Conservation (phyloP, 2,797 vertebrate genomes). For the Schizopygopsis malacanthus region DNA sequence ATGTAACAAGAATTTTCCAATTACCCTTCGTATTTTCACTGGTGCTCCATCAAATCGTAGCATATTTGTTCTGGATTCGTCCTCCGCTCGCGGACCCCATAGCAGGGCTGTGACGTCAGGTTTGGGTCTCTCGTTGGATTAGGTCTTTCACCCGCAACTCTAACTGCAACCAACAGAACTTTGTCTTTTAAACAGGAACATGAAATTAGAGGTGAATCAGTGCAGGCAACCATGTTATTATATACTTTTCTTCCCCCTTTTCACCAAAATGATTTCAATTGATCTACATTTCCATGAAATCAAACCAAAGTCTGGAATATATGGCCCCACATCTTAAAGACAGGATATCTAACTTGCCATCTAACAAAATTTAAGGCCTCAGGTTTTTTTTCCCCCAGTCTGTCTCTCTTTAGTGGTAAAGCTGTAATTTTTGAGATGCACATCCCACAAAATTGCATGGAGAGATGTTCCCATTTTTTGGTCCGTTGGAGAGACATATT, state of each 20-base stretch:
- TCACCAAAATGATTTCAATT: constrained; percentile 75
- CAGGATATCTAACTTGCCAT: constrained; percentile 65
- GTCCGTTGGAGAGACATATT: constrained; percentile 45
- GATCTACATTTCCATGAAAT: constrained; percentile 79
- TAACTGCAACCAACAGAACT: constrained; percentile 68
- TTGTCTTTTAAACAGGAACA: constrained; percentile 72
- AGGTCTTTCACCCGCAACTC: constrained; percentile 65
- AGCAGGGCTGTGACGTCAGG: constrained; percentile 73
- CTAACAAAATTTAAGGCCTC: constrained; percentile 53
- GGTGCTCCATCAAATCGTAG: constrained; percentile 56
- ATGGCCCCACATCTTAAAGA: constrained; percentile 62
- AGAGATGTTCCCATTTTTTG: constrained; percentile 52
- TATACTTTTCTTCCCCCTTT: constrained; percentile 69
- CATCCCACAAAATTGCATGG: constrained; percentile 47
- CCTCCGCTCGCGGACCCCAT: constrained; percentile 67
- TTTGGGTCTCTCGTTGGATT: constrained; percentile 68
- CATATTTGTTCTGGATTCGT: constrained; percentile 70
- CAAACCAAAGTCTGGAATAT: constrained; percentile 69
- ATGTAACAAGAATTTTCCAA: constrained; percentile 63
- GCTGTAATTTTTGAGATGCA: constrained; percentile 53
- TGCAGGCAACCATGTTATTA: constrained; percentile 75
- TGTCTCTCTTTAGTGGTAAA: constrained; percentile 48
- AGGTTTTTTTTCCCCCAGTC: background rate
- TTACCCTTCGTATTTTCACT: constrained; percentile 49
- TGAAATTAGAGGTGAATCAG: constrained; percentile 82